These are phyloP conservation scores for Pachyrhynchus sulphureomaculatus DNA, from an alignment of 1,140 invertebrate species.

Conservation along the genomic window DNA sequence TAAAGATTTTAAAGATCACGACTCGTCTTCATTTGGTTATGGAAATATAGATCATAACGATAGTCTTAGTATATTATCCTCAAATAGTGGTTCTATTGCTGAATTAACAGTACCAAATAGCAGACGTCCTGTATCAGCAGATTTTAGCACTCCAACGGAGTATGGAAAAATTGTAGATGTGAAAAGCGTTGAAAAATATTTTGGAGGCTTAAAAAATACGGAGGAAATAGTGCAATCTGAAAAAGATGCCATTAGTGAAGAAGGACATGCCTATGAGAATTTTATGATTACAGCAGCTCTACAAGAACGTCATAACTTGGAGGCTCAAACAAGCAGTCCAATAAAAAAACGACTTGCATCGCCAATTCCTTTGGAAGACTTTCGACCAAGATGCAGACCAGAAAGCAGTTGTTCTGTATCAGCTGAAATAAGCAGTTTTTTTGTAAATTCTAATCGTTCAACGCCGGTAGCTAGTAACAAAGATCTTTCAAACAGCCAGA, in stretches of 20 bases:
- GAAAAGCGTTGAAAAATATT: slow-evolving; percentile 18
- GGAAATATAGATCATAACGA: slow-evolving; percentile 1
- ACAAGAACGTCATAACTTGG: not conserved
- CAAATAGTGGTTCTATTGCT: slow-evolving; percentile 40
- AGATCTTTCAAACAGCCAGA: slow-evolving; percentile 5
- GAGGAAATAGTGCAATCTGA: not conserved
- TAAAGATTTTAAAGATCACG: slow-evolving; percentile 13
- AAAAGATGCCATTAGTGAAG: slow-evolving; percentile 12
- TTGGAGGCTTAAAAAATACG: slow-evolving; percentile 13
- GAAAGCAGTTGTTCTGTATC: slow-evolving; percentile 41
- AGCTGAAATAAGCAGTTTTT: slow-evolving; percentile 41
- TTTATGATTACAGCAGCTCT: slow-evolving; percentile 29
- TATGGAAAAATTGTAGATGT: slow-evolving; percentile 54
- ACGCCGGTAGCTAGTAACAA: slow-evolving; percentile 33
- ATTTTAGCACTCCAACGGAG: slow-evolving; percentile 55
- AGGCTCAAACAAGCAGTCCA: not conserved
- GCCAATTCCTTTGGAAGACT: slow-evolving; percentile 26
- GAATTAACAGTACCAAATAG: slow-evolving; percentile 49
- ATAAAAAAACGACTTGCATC: slow-evolving; percentile 17
- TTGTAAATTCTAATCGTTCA: slow-evolving; percentile 38
- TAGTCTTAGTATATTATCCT: slow-evolving; percentile 34
- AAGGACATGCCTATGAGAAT: slow-evolving; percentile 46
- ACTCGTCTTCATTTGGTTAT: not conserved
- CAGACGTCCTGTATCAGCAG: slow-evolving; percentile 69
- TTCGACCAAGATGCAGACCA: slow-evolving; percentile 28